Conservation (phyloP, 1,140 invertebrate genomes). For the Cotesia typhae region DNA sequence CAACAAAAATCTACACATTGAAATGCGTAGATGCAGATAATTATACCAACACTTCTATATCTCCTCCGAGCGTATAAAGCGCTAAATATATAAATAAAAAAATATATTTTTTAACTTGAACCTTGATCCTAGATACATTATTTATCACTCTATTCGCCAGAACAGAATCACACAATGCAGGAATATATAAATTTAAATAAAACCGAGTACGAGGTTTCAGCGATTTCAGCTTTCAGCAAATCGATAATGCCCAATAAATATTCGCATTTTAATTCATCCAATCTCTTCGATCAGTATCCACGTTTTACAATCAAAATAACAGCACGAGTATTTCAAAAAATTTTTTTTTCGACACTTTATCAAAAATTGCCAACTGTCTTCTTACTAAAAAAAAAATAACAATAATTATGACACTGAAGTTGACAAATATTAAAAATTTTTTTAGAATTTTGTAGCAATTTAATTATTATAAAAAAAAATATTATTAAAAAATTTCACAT, state of each 20-base stretch:
- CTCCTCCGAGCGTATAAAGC: neutral
- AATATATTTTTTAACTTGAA: conserved; percentile 46
- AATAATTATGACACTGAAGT: neutral
- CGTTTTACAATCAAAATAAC: no score
- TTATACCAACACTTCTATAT: no score
- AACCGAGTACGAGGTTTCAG: neutral
- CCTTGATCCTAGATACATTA: conserved; percentile 49
- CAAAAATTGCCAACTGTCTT: neutral
- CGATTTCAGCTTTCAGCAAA: neutral
- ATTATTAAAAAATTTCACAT: no score
- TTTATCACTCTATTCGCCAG: conserved; percentile 35
- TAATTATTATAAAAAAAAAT: no score
- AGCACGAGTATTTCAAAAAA: no score
- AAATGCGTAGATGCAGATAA: no score
- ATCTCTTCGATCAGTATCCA: no score
- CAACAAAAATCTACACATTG: no score
- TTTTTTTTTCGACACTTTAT: neutral
- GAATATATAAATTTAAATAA: conserved; percentile 6
- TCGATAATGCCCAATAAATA: neutral
- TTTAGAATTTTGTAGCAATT: no score
- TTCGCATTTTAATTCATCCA: neutral
- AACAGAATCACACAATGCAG: conserved; percentile 4
- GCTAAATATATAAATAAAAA: conserved; percentile 25
- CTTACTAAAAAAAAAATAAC: neutral
- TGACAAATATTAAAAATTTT: no score